Evolutionary conservation across 30 jellyfish, hydroid and myxozoan genomes (phyloP).

Genomic region (Mastigias papua): DNA sequence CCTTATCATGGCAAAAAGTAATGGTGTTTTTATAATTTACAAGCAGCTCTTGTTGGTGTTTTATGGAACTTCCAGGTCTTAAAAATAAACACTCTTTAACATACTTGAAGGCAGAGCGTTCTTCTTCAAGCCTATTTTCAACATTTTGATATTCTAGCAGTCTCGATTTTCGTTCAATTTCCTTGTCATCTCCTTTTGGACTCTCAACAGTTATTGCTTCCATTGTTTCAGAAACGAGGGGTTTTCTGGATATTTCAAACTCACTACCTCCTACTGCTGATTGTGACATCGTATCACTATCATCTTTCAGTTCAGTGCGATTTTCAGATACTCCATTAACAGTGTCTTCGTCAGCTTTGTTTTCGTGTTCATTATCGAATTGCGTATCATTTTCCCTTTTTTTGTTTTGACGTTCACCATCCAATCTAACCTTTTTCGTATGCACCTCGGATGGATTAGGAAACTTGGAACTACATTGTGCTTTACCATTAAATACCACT

Average conservation of each 20-base stretch:
- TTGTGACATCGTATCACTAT: background rate
- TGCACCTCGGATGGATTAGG: background rate
- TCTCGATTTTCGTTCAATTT: too few species aligned
- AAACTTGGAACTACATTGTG: background rate
- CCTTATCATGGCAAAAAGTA: background rate
- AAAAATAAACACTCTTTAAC: background rate
- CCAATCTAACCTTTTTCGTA: background rate
- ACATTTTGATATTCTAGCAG: background rate
- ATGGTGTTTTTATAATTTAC: slow-evolving; percentile 17
- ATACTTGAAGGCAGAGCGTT: slow-evolving; percentile 58
- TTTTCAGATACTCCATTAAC: background rate
- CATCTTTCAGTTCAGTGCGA: background rate
- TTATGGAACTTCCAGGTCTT: slow-evolving; percentile 58
- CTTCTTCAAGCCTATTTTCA: background rate
- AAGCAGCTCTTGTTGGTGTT: slow-evolving; percentile 41
- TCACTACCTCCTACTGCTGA: background rate
- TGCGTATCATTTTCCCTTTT: background rate
- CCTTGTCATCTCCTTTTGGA: background rate
- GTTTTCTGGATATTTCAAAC: background rate
- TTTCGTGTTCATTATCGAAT: too few species aligned
- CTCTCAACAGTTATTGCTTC: background rate
- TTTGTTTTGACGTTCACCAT: background rate
- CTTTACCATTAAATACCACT: background rate
- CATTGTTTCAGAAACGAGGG: background rate
- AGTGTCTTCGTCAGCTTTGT: background rate